These are phyloP conservation scores for Crioceris asparagi DNA, from an alignment of 2,888 invertebrate species.

Conservation along the genomic window DNA sequence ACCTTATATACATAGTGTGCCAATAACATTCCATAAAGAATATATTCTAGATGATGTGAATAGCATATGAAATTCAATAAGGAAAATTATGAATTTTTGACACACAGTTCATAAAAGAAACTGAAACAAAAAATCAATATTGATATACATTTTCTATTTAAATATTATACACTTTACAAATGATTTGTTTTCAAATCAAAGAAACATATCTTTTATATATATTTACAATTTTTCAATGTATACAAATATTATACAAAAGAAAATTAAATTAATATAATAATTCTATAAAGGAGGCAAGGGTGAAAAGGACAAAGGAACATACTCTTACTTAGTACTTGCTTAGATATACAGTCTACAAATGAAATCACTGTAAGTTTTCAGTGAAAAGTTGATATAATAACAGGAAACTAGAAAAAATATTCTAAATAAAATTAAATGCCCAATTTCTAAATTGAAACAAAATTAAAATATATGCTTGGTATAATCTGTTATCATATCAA, in stretches of 20 bases:
- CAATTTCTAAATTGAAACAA: background rate
- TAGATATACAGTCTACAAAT: slow-evolving; percentile 17
- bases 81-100: too few relatives aligned
- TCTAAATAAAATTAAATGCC: background rate
- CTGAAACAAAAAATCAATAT: background rate
- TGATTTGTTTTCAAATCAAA: slow-evolving; percentile 13
- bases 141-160: slow-evolving; percentile 4
- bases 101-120: too few relatives aligned
- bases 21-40: too few relatives aligned
- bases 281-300: too few relatives aligned
- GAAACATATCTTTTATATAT: too few relatives aligned
- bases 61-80: too few relatives aligned
- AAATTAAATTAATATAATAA: slow-evolving; percentile 11
- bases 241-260: slow-evolving; percentile 20
- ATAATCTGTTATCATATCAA: background rate
- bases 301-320: slow-evolving; percentile 19
- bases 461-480: too few relatives aligned
- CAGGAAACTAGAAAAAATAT: background rate
- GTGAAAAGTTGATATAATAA: slow-evolving; percentile 14
- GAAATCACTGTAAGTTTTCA: slow-evolving; percentile 17
- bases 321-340: slow-evolving; percentile 14
- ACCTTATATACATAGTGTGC: too few relatives aligned
- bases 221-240: slow-evolving; percentile 17
- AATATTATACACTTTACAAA: slow-evolving; percentile 22
- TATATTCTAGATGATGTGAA: too few relatives aligned